A percentile compares a stretch with the other conserved stretches of the same genome.
phyloP scores from a whole-genome alignment of 1,140 invertebrate genomes.

The Pseudomyrmex gracilis region DNA sequence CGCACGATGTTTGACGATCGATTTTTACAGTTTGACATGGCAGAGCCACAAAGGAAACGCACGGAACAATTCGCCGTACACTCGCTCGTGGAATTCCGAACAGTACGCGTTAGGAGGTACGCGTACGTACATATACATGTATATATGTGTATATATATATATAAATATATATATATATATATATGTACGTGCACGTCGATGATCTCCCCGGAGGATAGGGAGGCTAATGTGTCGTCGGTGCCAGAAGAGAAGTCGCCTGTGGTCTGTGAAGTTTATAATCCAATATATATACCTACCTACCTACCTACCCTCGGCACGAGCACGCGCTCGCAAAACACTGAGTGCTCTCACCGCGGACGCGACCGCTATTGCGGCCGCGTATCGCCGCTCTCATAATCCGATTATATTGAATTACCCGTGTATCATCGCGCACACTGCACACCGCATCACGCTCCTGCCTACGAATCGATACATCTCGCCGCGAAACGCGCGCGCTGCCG shows the following conservation, averaged over 20 bases:
- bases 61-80: slow-evolving; percentile 14
- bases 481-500: slow-evolving; percentile 38
- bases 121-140: slow-evolving; percentile 2
- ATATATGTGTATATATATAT: no score
- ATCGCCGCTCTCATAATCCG: slow-evolving; percentile 81
- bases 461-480: slow-evolving; percentile 71
- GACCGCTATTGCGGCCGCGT: slow-evolving; percentile 81
- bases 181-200: slow-evolving; percentile 56
- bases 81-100: slow-evolving; percentile 69
- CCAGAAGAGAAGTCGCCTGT: slow-evolving; percentile 73
- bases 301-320: slow-evolving; percentile 59
- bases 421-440: slow-evolving; percentile 65
- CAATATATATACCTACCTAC: slow-evolving; percentile 78
- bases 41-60: slow-evolving; percentile 18
- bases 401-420: slow-evolving; percentile 83
- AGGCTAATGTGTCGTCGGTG: slow-evolving; percentile 79
- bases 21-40: slow-evolving; percentile 35
- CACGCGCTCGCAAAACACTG: slow-evolving; percentile 77
- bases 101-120: slow-evolving; percentile 67
- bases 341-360: slow-evolving; percentile 81
- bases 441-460: slow-evolving; percentile 38
- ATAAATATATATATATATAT: no score
- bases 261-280: slow-evolving; percentile 85
- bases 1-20: slow-evolving; percentile 27
- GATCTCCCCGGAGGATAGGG: slow-evolving; percentile 73